Evolutionary conservation across 2,888 invertebrate species (phyloP), one percentile per base, ranked within the genome.

Genomic region (Eurytoma californica): DNA sequence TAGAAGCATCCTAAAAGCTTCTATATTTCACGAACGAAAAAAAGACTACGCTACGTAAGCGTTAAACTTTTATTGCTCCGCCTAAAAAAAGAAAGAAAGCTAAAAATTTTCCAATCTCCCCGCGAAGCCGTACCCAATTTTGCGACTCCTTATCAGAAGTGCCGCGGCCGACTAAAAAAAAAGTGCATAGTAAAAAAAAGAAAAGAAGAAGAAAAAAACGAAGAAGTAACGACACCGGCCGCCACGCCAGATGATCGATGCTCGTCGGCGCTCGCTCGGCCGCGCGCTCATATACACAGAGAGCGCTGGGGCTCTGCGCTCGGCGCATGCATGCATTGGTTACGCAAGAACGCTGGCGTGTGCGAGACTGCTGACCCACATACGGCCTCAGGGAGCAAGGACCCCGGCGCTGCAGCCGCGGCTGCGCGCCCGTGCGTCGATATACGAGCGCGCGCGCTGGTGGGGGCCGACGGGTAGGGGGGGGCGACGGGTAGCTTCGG

Each of bases 311-410:
- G 60, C 60, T 53, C 30, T 39, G 16, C 16, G 55, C 18, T 3
- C 20, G 53, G 70, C 65, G 73, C 57, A 49, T 86, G 86, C 87
- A 88, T 89, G 89, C 89, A 89, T 88, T 87, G 86, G 88, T 90
- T 90, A 89, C 90, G 90, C 90, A 89, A 90, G 88, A 88, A 85
- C 69, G 68, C 61, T 66, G 77, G 78, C 89, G 89, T 89, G 90
- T 89, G 90, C 88, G 89, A 90, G 90, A 90, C 90, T 90, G 90
- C 89, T 90, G 90, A 90, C 90, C 90, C 86, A 90, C 89, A 90
- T 90, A 89, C 88, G 88, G 85, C 83, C 84, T 74, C 85, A 85
- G 90, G 86, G 90, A 88, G 90, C 90, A 90, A 90, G 88, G 90
- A 90, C 90, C 90, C 88, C 89, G 84, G 78, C 69, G 72, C 77